Evolutionary conservation across 2,113 vertebrate genomes (phyloP).

Genomic region (Serilophus lunatus): DNA sequence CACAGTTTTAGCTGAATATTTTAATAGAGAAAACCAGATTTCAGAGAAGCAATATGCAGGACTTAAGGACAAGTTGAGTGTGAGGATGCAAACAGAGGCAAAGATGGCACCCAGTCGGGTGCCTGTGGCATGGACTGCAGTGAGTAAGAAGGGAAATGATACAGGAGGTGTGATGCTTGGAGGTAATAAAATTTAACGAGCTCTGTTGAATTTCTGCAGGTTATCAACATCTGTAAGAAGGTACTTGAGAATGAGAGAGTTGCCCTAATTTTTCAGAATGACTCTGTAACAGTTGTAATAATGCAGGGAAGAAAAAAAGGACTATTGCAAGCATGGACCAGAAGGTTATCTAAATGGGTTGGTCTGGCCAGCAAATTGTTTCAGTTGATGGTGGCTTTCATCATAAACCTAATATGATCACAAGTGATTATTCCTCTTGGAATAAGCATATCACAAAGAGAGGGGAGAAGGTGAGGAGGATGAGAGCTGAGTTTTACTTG

Average conservation of each 20-base stretch:
- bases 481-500: background rate
- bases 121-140: background rate
- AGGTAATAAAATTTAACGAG: background rate
- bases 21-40: background rate
- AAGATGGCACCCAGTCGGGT: background rate
- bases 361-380: background rate
- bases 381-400: background rate
- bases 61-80: background rate
- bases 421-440: background rate
- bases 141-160: background rate
- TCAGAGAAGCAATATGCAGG: background rate
- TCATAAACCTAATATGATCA: background rate
- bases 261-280: background rate
- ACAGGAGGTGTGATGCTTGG: background rate
- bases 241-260: background rate
- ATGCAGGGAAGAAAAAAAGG: background rate
- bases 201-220: background rate
- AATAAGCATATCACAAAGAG: background rate
- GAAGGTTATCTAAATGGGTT: background rate
- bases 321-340: background rate
- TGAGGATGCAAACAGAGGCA: background rate
- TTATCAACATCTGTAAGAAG: background rate
- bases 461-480: background rate
- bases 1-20: background rate
- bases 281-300: background rate